Evolutionary conservation across 2,797 vertebrate genomes (phyloP), one percentile per base, ranked within the genome.

Genomic region (Stomatorhinus walkeri): DNA sequence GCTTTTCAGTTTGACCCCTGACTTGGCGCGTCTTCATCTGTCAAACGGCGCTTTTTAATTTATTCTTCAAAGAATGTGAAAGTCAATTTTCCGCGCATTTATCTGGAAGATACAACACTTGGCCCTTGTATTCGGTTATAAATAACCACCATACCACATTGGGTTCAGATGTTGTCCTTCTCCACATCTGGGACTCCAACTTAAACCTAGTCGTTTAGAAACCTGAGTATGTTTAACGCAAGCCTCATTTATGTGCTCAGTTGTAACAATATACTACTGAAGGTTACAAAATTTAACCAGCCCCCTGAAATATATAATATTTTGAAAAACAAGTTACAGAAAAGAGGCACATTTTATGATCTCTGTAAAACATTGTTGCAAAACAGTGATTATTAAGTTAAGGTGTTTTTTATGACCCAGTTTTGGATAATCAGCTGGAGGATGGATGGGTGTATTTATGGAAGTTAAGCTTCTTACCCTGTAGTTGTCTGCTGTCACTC

Each of bases 1-100:
- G 88, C 84, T 90, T 90, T 43, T 91, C 8, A 51, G 22, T 24
- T 6, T 88, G 88, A 68, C 92, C 90, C 92, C 51, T 88, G 83
- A 87, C 84, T 59, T 32, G 92, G 91, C n/a, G 14, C n/a, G 43
- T 52, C 9, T n/a, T 40, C 88, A 89, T 90, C 92, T 90, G 90
- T 91, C 83, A 90, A 86, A 84, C 88, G 87, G 40, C 52, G 49
- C 32, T 54, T 48, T 48, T 85, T 89, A 46, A 28, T 87, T 76
- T 88, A 8, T 6, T 61, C 68, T 84, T 72, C 87, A 83, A 87
- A 72, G 84, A 81, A 51, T 8, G 8, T 24, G 5, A 40, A 87
- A 56, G 19, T 24, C 16, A n/a, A 6, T 64, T 88, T 64, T 40
- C 36, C 14, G 19, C 4, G 19, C 9, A 16, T 81, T 72, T 43